Percentiles rank a stretch among this genome's conserved stretches.
Conservation (phyloP, 2,797 vertebrate genomes). For the Macropus fuliginosus region DNA sequence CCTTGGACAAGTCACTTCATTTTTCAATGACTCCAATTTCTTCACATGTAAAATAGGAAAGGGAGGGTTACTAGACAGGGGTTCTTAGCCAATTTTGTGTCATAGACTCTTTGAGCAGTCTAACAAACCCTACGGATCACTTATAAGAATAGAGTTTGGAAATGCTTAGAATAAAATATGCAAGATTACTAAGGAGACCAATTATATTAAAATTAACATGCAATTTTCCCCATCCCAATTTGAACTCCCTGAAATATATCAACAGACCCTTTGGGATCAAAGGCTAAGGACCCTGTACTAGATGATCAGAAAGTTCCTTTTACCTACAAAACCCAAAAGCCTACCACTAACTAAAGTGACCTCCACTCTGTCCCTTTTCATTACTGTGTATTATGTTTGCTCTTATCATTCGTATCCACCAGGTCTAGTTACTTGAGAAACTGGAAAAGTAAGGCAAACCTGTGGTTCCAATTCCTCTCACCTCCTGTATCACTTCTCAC, state of each 20-base stretch:
- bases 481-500: background rate
- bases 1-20: background rate
- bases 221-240: background rate
- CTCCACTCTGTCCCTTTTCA: background rate
- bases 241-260: background rate
- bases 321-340: too few species aligned
- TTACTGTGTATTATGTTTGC: background rate
- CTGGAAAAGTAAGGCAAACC: background rate
- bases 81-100: background rate
- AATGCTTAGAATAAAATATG: background rate
- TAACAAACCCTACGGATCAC: background rate
- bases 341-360: background rate
- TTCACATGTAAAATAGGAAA: background rate
- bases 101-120: background rate
- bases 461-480: background rate
- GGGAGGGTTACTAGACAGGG: background rate
- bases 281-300: background rate
- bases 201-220: background rate
- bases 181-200: background rate
- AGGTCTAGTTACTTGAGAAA: background rate
- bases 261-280: background rate
- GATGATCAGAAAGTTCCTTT: background rate
- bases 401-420: background rate
- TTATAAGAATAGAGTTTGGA: background rate
- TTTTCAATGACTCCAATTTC: background rate